These are phyloP conservation scores for Gasteruption jaculator DNA, from an alignment of 2,888 invertebrate species.

Conservation along the genomic window DNA sequence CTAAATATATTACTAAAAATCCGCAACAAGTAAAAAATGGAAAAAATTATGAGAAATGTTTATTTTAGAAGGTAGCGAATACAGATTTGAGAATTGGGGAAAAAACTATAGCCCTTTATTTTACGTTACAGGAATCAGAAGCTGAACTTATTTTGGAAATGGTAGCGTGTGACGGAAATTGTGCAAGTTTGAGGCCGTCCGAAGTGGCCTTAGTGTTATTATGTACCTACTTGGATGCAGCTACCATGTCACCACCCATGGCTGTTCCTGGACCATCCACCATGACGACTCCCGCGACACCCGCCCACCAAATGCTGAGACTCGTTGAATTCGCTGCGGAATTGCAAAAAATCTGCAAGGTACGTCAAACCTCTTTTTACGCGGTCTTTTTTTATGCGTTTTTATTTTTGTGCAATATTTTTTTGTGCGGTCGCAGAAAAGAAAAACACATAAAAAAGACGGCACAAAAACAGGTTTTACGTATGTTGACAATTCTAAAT, in stretches of 20 bases:
- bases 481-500: no score
- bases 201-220: slow-evolving; percentile 76
- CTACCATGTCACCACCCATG: slow-evolving; percentile 21
- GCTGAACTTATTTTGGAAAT: slow-evolving; percentile 70
- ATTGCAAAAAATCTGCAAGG: slow-evolving; percentile 68
- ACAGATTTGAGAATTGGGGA: no score
- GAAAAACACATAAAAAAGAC: no score
- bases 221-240: slow-evolving; percentile 65
- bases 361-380: slow-evolving; percentile 52
- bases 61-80: no score
- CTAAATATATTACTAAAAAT: no score
- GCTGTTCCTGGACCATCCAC: slow-evolving; percentile 28
- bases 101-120: slow-evolving; percentile 1
- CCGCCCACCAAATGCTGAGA: slow-evolving; percentile 58
- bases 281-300: slow-evolving; percentile 25
- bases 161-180: slow-evolving; percentile 69
- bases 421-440: no score
- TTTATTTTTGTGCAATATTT: no score
- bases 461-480: no score
- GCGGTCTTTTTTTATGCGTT: no score
- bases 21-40: neutral
- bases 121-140: slow-evolving; percentile 56
- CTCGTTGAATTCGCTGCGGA: slow-evolving; percentile 69
- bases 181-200: slow-evolving; percentile 69
- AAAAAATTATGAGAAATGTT: neutral